Evolutionary conservation across 2,113 vertebrate species (phyloP).

Genomic region (Oriolus oriolus): DNA sequence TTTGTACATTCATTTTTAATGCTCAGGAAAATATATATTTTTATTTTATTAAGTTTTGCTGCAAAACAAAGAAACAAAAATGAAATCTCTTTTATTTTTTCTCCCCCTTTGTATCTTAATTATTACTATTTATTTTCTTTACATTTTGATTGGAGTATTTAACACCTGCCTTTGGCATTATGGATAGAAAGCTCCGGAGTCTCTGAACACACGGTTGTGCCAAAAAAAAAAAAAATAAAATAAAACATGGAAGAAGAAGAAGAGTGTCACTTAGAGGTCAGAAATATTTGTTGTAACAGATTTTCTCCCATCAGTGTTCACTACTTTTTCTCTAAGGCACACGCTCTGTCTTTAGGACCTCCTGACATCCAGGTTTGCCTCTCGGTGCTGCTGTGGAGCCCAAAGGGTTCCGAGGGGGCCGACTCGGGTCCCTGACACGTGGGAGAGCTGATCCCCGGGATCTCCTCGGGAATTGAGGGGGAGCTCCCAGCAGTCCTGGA

Average conservation of each 20-base stretch:
- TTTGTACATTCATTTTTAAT: slow-evolving; percentile 54
- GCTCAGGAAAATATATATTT: slow-evolving; percentile 53
- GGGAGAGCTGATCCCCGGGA: not conserved
- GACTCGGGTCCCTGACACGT: accelerated
- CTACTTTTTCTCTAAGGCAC: slow-evolving; percentile 62
- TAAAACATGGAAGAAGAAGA: not conserved
- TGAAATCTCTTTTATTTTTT: slow-evolving; percentile 19
- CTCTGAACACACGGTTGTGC: slow-evolving; percentile 35
- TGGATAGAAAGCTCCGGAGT: slow-evolving; percentile 43
- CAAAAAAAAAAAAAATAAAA: not conserved
- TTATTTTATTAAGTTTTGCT: slow-evolving; percentile 59
- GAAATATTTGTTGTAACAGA: slow-evolving; percentile 11
- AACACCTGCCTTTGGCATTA: slow-evolving; percentile 56
- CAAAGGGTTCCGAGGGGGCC: not conserved
- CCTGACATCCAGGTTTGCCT: not conserved
- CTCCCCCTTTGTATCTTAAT: not conserved
- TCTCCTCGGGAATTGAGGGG: accelerated
- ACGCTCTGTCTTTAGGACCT: not conserved
- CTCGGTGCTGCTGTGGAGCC: not conserved
- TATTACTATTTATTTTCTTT: slow-evolving; percentile 48
- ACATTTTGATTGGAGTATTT: slow-evolving; percentile 27
- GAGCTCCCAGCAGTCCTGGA: not conserved
- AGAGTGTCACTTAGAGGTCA: slow-evolving; percentile 36
- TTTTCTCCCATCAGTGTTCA: slow-evolving; percentile 48
- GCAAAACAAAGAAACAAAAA: slow-evolving; percentile 58